Evolutionary conservation across 1,140 invertebrate species (phyloP), one percentile per base, ranked within the genome.

Genomic region (Heterodera carotae): DNA sequence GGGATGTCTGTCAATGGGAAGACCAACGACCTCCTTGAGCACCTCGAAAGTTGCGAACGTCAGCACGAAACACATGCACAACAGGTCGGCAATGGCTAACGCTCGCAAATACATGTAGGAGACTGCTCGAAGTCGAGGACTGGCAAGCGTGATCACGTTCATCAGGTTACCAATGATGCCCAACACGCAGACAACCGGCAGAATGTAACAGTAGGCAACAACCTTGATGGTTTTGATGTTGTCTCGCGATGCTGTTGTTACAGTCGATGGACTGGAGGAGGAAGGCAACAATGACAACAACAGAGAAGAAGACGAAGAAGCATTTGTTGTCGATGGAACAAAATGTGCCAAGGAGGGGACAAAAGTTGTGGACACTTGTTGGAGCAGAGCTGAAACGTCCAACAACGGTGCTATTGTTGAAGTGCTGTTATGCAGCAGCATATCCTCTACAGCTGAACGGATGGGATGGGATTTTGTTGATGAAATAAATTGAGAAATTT

Each of bases 31-130:
- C 34, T 85, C 66, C 15, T 84, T 48, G 29, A 85, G 60, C 62
- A 85, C 79, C 76, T 87, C 85, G n/a, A 76, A 77, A 25, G 72
- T 74, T 8, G 82, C 84, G 75, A 87, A 87, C 22, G 81, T 69
- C 12, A 87, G 59, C n/a, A 88, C 86, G 74, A 88, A 88, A 10
- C 86, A 76, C 85, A 87, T 87, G 69, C 85, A 87, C 1, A 88
- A 56, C 12, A 87, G 74, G 66, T 87, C 85, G 2, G 85, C 87
- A 2, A 84, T 77, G 4, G 86, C 86, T 34, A 86, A 62, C 2
- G 81, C 82, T 33, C 83, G 81, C 25, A 83, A 56, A 72, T 83
- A 85, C 85, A 87, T 88, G 64, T 87, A 87, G 12, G 86, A 88
- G 27, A 87, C 85, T 15, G 85, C 86, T 36, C 82, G 69, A 56